Conservation (phyloP, 1,140 invertebrate genomes). For the Eriosoma lanigerum region DNA sequence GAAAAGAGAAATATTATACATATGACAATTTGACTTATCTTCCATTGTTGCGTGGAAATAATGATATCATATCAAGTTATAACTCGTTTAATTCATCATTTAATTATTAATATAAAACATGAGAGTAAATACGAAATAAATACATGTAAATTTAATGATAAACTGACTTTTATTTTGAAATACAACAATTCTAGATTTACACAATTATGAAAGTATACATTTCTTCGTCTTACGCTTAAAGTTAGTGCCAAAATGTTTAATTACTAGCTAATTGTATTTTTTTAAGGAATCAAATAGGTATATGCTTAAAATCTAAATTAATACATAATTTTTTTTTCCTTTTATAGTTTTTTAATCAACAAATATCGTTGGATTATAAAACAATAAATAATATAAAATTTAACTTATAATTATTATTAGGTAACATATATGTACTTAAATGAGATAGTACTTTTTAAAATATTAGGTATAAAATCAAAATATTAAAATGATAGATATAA, state of each 20-base stretch:
- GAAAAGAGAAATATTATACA: too few species aligned
- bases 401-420: neutral
- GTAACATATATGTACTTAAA: neutral
- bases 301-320: neutral
- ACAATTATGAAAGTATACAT: neutral
- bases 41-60: too few species aligned
- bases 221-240: neutral
- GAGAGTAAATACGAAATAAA: neutral
- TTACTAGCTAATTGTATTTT: too few species aligned
- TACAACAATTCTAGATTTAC: neutral
- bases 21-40: too few species aligned
- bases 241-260: neutral
- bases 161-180: conserved; percentile 9
- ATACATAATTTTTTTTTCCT: neutral
- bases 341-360: neutral
- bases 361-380: neutral
- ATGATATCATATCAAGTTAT: too few species aligned
- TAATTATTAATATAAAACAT: too few species aligned
- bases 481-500: neutral
- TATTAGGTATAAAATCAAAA: conserved; percentile 19
- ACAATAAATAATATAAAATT: conserved; percentile 3
- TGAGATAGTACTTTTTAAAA: neutral
- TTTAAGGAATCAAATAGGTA: neutral
- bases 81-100: too few species aligned
- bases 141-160: neutral